Conservation (phyloP, 2,113 vertebrate genomes). For the Pedetes capensis region DNA sequence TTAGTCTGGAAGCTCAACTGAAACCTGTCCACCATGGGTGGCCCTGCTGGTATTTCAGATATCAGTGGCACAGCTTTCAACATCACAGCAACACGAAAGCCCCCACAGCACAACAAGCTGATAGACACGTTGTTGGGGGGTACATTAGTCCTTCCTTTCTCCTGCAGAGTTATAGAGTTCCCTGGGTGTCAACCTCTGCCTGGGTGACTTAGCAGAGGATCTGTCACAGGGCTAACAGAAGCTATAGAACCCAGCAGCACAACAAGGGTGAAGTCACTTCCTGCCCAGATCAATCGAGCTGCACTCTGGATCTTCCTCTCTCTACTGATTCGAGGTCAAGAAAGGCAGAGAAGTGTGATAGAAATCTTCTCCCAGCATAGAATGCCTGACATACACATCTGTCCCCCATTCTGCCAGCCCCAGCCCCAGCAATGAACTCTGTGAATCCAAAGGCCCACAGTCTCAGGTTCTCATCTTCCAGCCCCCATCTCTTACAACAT, state of each 20-base stretch:
- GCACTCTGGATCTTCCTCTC: neutral
- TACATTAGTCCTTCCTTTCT: neutral
- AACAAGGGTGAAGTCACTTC: neutral
- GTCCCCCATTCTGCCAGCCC: neutral
- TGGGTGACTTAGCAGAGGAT: neutral
- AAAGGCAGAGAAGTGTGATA: neutral
- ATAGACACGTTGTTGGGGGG: too few relatives aligned
- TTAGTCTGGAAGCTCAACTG: too few relatives aligned
- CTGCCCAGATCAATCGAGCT: neutral
- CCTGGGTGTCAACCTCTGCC: neutral
- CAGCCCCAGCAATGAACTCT: neutral
- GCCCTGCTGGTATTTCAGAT: too few relatives aligned
- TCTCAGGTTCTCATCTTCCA: neutral
- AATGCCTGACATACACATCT: neutral
- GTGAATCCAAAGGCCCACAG: neutral
- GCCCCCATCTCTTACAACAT: fast-evolving
- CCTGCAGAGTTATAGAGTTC: neutral
- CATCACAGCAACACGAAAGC: too few relatives aligned
- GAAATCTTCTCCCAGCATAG: neutral
- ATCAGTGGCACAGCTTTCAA: too few relatives aligned
- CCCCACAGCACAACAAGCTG: too few relatives aligned
- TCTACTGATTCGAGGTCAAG: neutral
- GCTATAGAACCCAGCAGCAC: neutral
- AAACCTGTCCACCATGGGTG: too few relatives aligned
- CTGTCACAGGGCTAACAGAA: neutral